Conservation (phyloP, 2,113 vertebrate genomes). For the human (Homo sapiens) region GRCh38 chr6:113979501-113980000, state of each 20-base stretch:
- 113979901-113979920: background rate
- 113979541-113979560: background rate
- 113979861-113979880: background rate
- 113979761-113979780: background rate
- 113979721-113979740: background rate
- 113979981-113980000: background rate
- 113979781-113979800: conserved; percentile 19
- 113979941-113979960: background rate
- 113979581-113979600: background rate
- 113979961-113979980: background rate
- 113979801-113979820: conserved; percentile 23
- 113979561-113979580: background rate
- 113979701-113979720: background rate
- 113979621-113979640: background rate
- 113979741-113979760: background rate
- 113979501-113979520: no score
- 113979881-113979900: background rate
- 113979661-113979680: conserved; percentile 18
- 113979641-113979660: background rate
- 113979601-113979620: background rate
- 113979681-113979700: conserved; percentile 6
- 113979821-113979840: background rate
- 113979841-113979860: background rate
- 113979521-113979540: no score
- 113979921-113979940: background rate